phyloP scores from a whole-genome alignment of 2,797 vertebrate genomes.

The Tenualosa ilisha region DNA sequence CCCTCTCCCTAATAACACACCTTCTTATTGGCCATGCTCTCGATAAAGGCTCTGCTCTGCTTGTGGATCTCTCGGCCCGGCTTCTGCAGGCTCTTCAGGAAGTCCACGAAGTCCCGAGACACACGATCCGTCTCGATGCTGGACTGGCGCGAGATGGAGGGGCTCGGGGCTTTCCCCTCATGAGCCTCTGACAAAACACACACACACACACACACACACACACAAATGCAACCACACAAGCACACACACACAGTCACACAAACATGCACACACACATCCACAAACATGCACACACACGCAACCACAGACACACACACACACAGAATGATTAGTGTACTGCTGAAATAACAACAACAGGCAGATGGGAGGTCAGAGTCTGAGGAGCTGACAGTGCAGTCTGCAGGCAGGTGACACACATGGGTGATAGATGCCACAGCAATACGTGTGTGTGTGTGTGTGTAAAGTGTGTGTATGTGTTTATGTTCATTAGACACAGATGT shows the following conservation, averaged over 20 bases:
- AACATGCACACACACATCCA: neutral
- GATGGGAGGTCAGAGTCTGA: no score
- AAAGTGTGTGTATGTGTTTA: no score
- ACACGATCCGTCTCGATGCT: slow-evolving; percentile 91
- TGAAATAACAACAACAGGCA: no score
- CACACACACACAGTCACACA: neutral
- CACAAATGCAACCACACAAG: neutral
- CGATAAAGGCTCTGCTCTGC: slow-evolving; percentile 86
- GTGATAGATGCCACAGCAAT: no score
- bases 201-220: neutral
- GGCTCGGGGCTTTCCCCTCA: slow-evolving; percentile 87
- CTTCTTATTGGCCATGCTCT: slow-evolving; percentile 89
- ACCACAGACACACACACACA: neutral
- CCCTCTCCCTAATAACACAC: slow-evolving; percentile 58
- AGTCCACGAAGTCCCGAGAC: slow-evolving; percentile 92
- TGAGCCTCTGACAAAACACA: slow-evolving; percentile 76
- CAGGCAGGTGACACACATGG: no score
- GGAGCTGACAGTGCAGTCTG: no score
- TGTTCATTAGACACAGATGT: no score
- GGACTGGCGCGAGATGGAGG: slow-evolving; percentile 85
- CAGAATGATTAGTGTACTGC: neutral
- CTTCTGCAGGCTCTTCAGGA: slow-evolving; percentile 89
- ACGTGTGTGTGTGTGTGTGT: no score
- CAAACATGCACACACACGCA: neutral
- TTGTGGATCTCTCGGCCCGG: slow-evolving; percentile 92